phyloP scores from a whole-genome alignment of 2,113 vertebrate genomes.

The Lepus timidus region DNA sequence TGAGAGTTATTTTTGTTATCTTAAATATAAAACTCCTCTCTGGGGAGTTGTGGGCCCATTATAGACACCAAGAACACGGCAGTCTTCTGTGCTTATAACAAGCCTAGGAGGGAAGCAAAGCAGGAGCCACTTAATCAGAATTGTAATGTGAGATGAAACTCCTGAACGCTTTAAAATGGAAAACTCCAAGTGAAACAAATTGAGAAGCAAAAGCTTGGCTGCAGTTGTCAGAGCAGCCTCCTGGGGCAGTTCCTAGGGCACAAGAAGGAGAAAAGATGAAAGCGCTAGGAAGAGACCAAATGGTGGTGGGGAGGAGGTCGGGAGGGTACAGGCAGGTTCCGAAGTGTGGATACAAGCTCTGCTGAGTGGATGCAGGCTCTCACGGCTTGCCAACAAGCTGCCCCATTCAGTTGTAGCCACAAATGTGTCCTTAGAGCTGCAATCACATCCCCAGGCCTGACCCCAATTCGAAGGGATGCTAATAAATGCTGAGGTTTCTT shows the following conservation, averaged over 20 bases:
- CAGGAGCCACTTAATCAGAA: slow-evolving; percentile 59
- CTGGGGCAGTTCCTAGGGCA: not conserved
- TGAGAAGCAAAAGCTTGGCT: slow-evolving; percentile 48
- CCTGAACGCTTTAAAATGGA: slow-evolving; percentile 48
- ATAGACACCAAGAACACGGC: slow-evolving; percentile 3
- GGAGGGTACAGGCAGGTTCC: not conserved
- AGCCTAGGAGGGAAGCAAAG: slow-evolving; percentile 21
- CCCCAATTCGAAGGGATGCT: not conserved
- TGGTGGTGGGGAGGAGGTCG: too few relatives aligned
- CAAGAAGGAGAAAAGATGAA: slow-evolving; percentile 2
- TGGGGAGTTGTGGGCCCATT: slow-evolving; percentile 62
- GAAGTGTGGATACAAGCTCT: not conserved
- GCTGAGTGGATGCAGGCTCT: not conserved
- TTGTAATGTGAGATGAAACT: slow-evolving; percentile 46
- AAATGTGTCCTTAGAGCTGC: not conserved
- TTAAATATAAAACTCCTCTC: slow-evolving; percentile 64
- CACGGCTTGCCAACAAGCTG: not conserved
- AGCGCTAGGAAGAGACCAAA: not conserved
- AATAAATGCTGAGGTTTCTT: not conserved
- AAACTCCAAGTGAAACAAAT: slow-evolving; percentile 62
- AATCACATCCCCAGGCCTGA: not conserved
- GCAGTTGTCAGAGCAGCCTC: slow-evolving; percentile 7
- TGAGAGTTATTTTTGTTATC: slow-evolving; percentile 75
- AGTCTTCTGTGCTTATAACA: slow-evolving; percentile 56
- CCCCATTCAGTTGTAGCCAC: not conserved